phyloP scores from a whole-genome alignment of 2,888 invertebrate species.

The Anarsia innoxiella region DNA sequence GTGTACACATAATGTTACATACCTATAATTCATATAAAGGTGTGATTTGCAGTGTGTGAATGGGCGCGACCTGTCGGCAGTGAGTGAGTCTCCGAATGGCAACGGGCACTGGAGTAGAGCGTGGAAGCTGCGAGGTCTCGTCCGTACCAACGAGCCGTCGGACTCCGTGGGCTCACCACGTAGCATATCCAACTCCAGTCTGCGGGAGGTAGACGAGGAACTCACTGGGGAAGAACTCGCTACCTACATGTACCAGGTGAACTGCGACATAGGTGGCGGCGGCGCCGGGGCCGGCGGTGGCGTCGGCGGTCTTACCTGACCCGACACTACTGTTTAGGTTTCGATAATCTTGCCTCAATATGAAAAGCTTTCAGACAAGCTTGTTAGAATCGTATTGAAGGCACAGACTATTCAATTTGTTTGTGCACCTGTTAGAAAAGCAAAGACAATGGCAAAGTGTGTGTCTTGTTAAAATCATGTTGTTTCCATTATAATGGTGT shows the following conservation, averaged over 20 bases:
- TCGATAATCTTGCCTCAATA: too few relatives aligned
- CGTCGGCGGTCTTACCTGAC: conserved; percentile 50
- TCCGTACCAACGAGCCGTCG: conserved; percentile 36
- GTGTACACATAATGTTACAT: too few relatives aligned
- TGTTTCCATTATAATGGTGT: too few relatives aligned
- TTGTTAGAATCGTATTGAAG: too few relatives aligned
- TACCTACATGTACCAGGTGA: conserved; percentile 80
- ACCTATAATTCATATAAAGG: too few relatives aligned
- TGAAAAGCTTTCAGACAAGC: too few relatives aligned
- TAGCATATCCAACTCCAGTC: conserved; percentile 83
- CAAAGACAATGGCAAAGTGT: too few relatives aligned
- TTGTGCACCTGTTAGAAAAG: too few relatives aligned
- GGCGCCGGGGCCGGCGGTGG: neutral
- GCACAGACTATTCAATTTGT: too few relatives aligned
- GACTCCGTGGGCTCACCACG: conserved; percentile 67
- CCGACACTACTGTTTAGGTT: conserved; percentile 44
- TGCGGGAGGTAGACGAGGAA: conserved; percentile 83
- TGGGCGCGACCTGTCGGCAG: conserved; percentile 48
- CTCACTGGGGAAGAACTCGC: conserved; percentile 80
- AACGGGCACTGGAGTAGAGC: conserved; percentile 51
- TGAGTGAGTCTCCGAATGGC: conserved; percentile 54
- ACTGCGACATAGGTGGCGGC: conserved; percentile 60
- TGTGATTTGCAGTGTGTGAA: conserved; percentile 50
- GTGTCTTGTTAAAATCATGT: too few relatives aligned
- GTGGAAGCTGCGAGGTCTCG: conserved; percentile 41